phyloP scores from a whole-genome alignment of 1,140 invertebrate species.

The Psilanteris sp. region DNA sequence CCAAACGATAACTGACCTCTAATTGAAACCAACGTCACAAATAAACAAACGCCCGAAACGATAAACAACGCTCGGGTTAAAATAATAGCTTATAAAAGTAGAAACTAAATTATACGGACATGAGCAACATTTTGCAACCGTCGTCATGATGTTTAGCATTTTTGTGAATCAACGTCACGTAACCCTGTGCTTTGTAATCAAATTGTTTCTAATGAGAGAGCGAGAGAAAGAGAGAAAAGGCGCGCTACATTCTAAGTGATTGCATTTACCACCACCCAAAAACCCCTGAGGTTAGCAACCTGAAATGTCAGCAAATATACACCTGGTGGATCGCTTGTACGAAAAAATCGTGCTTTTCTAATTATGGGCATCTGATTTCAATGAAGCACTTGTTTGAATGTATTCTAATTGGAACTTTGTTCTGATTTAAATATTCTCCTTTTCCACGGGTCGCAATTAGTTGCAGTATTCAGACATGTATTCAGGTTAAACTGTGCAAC shows the following conservation, averaged over 20 bases:
- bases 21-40: too few relatives aligned
- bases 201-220: constrained; percentile 64
- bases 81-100: too few relatives aligned
- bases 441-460: constrained; percentile 18
- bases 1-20: too few relatives aligned
- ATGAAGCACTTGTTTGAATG: constrained; percentile 50
- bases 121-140: constrained; percentile 29
- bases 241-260: constrained; percentile 55
- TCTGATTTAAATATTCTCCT: constrained; percentile 36
- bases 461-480: constrained; percentile 17
- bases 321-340: constrained; percentile 37
- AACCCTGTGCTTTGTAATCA: constrained; percentile 60
- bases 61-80: too few relatives aligned
- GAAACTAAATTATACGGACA: neutral
- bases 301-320: constrained; percentile 58
- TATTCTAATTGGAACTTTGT: constrained; percentile 37
- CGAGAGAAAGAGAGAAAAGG: too few relatives aligned
- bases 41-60: too few relatives aligned
- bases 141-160: constrained; percentile 43
- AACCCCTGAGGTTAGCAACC: constrained; percentile 57
- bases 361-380: constrained; percentile 48
- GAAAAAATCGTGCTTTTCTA: constrained; percentile 33
- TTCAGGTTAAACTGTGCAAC: constrained; percentile 1
- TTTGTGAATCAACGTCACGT: constrained; percentile 55
- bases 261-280: constrained; percentile 33